Evolutionary conservation across 2,888 invertebrate species (phyloP).

Genomic region (Entomobrya multifasciata): DNA sequence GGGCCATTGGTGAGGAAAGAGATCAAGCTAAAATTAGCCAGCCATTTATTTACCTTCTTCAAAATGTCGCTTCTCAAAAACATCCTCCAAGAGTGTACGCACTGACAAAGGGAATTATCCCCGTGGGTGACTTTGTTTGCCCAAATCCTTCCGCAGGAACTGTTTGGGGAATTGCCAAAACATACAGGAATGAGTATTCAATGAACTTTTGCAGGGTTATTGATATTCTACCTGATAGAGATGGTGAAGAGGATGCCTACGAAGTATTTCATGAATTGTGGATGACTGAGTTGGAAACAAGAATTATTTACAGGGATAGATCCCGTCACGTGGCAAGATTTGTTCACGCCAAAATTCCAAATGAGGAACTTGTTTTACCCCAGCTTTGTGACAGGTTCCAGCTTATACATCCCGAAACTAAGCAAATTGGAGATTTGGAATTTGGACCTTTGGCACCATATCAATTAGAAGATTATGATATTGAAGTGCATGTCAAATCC

Average conservation of each 20-base stretch:
- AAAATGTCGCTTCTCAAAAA: conserved; percentile 31
- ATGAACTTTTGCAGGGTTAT: conserved; percentile 54
- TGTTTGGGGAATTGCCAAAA: conserved; percentile 58
- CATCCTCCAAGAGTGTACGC: conserved; percentile 51
- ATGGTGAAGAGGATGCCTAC: conserved; percentile 26
- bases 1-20: conserved; percentile 46
- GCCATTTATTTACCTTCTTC: conserved; percentile 54
- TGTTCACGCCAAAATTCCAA: conserved; percentile 48
- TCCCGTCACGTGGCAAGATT: conserved; percentile 48
- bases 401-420: conserved; percentile 66
- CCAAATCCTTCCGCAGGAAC: conserved; percentile 60
- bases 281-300: conserved; percentile 55
- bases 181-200: conserved; percentile 57
- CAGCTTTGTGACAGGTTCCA: conserved; percentile 65
- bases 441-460: conserved; percentile 58
- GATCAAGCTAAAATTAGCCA: conserved; percentile 66
- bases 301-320: conserved; percentile 58
- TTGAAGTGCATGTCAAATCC: conserved; percentile 71
- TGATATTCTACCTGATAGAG: conserved; percentile 56
- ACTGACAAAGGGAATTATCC: conserved; percentile 59
- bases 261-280: conserved; percentile 66
- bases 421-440: conserved; percentile 62
- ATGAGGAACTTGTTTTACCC: conserved; percentile 53
- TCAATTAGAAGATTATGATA: conserved; percentile 53
- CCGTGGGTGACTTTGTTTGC: conserved; percentile 60